Conservation (phyloP, 1,140 invertebrate species). For the Caenorhabditis remanei region DNA sequence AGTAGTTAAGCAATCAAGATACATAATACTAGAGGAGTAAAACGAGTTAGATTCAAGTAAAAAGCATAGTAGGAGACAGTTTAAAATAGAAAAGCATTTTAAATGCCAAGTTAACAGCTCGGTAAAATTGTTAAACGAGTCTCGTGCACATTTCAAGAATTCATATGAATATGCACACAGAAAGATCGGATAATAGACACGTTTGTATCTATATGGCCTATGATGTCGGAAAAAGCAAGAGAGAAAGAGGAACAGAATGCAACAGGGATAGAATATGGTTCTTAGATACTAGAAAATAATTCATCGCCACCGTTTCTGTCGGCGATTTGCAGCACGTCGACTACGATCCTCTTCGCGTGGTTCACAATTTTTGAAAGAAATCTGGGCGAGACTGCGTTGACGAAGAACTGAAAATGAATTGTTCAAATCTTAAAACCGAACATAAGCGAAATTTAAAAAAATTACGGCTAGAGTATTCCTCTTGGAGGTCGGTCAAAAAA, state of each 20-base stretch:
- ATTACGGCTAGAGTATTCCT: conserved; percentile 3
- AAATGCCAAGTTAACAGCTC: neutral
- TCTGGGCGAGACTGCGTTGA: conserved; percentile 40
- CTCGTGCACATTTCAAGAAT: neutral
- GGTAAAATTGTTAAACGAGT: neutral
- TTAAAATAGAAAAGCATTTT: neutral
- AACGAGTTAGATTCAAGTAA: conserved; percentile 26
- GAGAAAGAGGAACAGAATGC: neutral
- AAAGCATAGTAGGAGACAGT: neutral
- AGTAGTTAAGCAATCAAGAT: neutral
- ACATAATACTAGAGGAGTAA: neutral
- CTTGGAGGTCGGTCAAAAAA: conserved; percentile 42
- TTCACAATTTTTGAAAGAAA: conserved; percentile 50
- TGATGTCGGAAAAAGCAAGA: neutral
- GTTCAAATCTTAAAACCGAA: neutral
- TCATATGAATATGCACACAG: neutral
- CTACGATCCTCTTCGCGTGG: conserved; percentile 62
- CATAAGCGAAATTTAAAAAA: neutral
- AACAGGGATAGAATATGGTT: neutral
- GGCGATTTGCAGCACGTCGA: conserved; percentile 58
- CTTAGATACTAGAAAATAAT: neutral
- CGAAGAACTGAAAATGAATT: conserved; percentile 25
- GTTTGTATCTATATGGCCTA: conserved; percentile 17
- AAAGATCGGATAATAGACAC: conserved; percentile 27
- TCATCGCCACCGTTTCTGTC: conserved; percentile 54